Evolutionary conservation across 2,113 vertebrate species (phyloP).

Genomic region (Podarcis muralis): DNA sequence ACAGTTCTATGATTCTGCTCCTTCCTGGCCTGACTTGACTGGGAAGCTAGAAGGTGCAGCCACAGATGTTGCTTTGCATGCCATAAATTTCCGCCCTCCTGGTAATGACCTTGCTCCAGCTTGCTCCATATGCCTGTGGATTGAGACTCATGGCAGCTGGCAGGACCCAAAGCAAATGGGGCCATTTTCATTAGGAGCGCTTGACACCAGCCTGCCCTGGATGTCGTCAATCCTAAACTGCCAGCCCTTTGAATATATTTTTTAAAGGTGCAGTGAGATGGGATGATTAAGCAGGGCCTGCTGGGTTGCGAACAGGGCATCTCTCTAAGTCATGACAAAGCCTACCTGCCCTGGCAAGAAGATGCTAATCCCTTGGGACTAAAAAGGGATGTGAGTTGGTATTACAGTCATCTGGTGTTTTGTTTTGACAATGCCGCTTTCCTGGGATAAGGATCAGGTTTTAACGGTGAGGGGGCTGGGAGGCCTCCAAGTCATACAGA

Average conservation of each 20-base stretch:
- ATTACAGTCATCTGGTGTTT: background rate
- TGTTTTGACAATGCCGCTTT: background rate
- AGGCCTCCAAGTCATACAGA: too few species aligned
- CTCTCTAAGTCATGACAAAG: conserved; percentile 9
- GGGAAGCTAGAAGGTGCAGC: conserved; percentile 53
- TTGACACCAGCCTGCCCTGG: conserved; percentile 72
- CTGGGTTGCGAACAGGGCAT: conserved; percentile 56
- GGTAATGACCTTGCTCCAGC: conserved; percentile 77
- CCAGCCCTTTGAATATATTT: conserved; percentile 67
- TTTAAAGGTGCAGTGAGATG: conserved; percentile 49
- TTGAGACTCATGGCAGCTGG: conserved; percentile 76
- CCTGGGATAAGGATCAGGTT: too few species aligned
- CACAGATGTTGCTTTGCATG: conserved; percentile 74
- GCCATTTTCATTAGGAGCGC: conserved; percentile 76
- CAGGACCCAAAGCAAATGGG: conserved; percentile 67
- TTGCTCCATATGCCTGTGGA: conserved; percentile 77
- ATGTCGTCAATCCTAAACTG: conserved; percentile 77
- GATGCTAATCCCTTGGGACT: too few species aligned
- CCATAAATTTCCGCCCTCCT: conserved; percentile 67
- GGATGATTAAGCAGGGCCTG: conserved; percentile 70
- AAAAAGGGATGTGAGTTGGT: too few species aligned
- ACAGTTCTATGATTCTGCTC: too few species aligned
- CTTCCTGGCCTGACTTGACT: conserved; percentile 35
- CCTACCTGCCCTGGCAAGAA: too few species aligned
- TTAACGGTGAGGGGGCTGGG: too few species aligned